These are phyloP conservation scores for Vimba vimba DNA, from an alignment of 2,113 vertebrate species.

Conservation along the genomic window DNA sequence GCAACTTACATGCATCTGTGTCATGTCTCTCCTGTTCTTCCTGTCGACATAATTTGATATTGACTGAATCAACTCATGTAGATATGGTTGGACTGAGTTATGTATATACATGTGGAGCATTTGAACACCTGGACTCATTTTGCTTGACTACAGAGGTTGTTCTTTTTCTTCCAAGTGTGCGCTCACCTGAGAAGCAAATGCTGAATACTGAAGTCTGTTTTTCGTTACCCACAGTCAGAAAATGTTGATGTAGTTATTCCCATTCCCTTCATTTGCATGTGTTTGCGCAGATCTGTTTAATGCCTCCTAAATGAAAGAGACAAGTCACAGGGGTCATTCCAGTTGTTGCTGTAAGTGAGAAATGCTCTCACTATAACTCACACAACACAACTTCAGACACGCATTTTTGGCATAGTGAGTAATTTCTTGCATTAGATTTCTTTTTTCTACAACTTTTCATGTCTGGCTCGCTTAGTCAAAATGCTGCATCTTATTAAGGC, in stretches of 20 bases:
- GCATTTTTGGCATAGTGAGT: background rate
- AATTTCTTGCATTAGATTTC: background rate
- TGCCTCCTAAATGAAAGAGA: background rate
- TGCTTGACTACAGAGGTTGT: background rate
- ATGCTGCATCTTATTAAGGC: background rate
- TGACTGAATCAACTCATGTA: background rate
- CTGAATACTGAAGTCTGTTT: background rate
- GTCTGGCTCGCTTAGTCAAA: background rate
- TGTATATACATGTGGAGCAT: background rate
- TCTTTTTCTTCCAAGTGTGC: constrained; percentile 7
- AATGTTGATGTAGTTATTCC: background rate
- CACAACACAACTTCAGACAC: background rate
- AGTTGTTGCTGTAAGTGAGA: background rate
- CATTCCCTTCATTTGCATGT: background rate
- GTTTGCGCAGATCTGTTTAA: background rate
- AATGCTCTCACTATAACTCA: background rate
- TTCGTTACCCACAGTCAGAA: background rate
- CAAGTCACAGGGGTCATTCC: background rate
- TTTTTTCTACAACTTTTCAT: background rate
- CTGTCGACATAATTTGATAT: background rate
- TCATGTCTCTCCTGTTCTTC: background rate
- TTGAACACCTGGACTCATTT: constrained; percentile 23
- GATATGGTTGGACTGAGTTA: background rate
- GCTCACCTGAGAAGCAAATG: background rate
- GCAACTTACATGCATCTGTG: background rate